Percentiles rank a stretch among this genome's conserved stretches.
Conservation (phyloP, 2,888 invertebrate species). For the Pollenia amentaria region DNA sequence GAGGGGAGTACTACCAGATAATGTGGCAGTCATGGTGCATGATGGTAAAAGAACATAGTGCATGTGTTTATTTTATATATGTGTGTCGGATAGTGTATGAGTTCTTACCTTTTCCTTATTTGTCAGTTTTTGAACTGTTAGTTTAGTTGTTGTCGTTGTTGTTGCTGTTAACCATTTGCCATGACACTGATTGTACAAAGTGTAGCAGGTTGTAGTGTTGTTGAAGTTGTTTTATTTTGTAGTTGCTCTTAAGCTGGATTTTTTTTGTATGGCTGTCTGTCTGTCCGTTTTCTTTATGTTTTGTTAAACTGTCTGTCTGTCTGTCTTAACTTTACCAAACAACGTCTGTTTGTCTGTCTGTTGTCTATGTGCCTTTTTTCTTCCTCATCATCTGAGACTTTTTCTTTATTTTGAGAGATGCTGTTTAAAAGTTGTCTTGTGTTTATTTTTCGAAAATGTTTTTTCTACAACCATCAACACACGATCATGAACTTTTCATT, state of each 20-base stretch:
- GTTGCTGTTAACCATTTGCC: slow-evolving; percentile 72
- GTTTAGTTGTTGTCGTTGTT: slow-evolving; percentile 73
- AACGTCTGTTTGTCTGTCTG: slow-evolving; percentile 45
- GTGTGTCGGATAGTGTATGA: slow-evolving; percentile 48
- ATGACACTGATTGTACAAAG: slow-evolving; percentile 74
- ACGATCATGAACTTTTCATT: slow-evolving; percentile 66
- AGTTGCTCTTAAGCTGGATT: slow-evolving; percentile 23
- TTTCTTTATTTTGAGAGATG: slow-evolving; percentile 52
- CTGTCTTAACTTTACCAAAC: slow-evolving; percentile 59
- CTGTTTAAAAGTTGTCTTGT: slow-evolving; percentile 73
- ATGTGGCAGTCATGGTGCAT: slow-evolving; percentile 45
- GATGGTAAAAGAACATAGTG: slow-evolving; percentile 36
- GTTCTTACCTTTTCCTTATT: slow-evolving; percentile 75
- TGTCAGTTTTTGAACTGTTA: slow-evolving; percentile 82
- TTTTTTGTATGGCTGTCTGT: slow-evolving; percentile 51
- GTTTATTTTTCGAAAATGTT: slow-evolving; percentile 42
- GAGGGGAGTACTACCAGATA: slow-evolving; percentile 29
- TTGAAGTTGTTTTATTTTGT: slow-evolving; percentile 30
- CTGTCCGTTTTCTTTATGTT: slow-evolving; percentile 48
- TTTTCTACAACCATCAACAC: slow-evolving; percentile 47
- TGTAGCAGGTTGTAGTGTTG: slow-evolving; percentile 71
- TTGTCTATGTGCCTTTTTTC: slow-evolving; percentile 16
- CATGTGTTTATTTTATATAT: slow-evolving; percentile 13
- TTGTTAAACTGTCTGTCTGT: slow-evolving; percentile 56
- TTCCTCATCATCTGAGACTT: slow-evolving; percentile 9